Base-by-base conservation (phyloP, 2,797 vertebrate species). In the Paguma larvata region DNA sequence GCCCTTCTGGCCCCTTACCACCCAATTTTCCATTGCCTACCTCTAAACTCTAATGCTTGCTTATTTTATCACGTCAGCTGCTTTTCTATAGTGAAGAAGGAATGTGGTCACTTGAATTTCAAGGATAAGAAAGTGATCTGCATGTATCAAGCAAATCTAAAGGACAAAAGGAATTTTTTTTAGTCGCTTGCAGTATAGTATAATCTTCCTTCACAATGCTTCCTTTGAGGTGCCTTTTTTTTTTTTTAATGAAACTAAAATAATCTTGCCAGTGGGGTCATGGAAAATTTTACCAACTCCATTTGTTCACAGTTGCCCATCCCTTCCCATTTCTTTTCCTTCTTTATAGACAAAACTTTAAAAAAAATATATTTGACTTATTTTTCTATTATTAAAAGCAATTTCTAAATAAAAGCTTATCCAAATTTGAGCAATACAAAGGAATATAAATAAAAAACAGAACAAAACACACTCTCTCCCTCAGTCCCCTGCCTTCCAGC, bases 1-100 rank as follows among this genome's bases (percentile, higher is more conserved):
- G 87, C 86, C 88, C 93, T 73, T 6, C 72, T 85, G 85, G 77
- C 79, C 95, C 70, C 75, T 92, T 80, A 96, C 82, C 79, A 70
- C 75, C 91, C 72, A 32, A 91, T 44, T 97, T 97, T 93, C 95
- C 93, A 94, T 84, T 91, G 87, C 86, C 73, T 80, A 16, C 87
- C 65, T 93, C 89, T 78, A 79, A 89, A 83, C 59, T 63, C 70
- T 73, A 79, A 91, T 44, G 56, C 72, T 96, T 88, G 48, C 46
- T 87, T 91, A 70, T 75, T 95, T 80, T 82, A 70, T 77, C 53
- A 83, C 23, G n/a, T 23, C 80, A 32, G 3, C 93, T 75, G 41
- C 46, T 95, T 96, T 92, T 89, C 73, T 78, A 1, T 59, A 83
- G 48, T 46, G 46, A 92, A 92, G 46, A 16, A 86, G 92, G 62